These are phyloP conservation scores for Ophion ventricosus DNA, from an alignment of 2,888 invertebrate genomes.

Conservation along the genomic window DNA sequence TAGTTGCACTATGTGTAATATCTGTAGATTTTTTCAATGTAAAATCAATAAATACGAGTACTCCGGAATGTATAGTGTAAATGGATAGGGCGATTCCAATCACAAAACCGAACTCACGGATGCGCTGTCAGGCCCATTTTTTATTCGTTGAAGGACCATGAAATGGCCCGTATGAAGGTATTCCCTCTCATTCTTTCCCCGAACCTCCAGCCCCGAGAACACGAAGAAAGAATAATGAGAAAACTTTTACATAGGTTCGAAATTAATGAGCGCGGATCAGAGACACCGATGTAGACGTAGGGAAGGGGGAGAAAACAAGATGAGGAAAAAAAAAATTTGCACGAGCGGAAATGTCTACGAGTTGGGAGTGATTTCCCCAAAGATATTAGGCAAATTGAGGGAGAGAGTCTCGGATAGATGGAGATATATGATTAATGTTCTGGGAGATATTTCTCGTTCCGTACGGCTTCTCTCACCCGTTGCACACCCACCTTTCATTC, in stretches of 20 bases:
- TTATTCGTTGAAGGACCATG: background rate
- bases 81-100: background rate
- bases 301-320: slow-evolving; percentile 8
- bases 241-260: slow-evolving; percentile 41
- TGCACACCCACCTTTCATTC: slow-evolving; percentile 36
- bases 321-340: slow-evolving; percentile 18
- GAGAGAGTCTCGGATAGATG: slow-evolving; percentile 34
- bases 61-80: background rate
- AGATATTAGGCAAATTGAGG: slow-evolving; percentile 46
- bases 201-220: background rate
- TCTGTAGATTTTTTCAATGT: no score
- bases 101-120: background rate
- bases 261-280: slow-evolving; percentile 35
- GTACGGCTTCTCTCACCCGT: slow-evolving; percentile 1
- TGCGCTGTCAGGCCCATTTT: background rate
- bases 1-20: no score
- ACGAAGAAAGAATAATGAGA: slow-evolving; percentile 8
- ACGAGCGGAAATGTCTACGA: slow-evolving; percentile 24
- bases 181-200: background rate
- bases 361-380: slow-evolving; percentile 51
- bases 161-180: background rate
- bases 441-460: slow-evolving; percentile 42
- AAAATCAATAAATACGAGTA: background rate
- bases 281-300: slow-evolving; percentile 15
- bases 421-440: slow-evolving; percentile 63